Evolutionary conservation across 2,797 vertebrate species (phyloP), one percentile per base, ranked within the genome.

Genomic region (Discoglossus pictus): DNA sequence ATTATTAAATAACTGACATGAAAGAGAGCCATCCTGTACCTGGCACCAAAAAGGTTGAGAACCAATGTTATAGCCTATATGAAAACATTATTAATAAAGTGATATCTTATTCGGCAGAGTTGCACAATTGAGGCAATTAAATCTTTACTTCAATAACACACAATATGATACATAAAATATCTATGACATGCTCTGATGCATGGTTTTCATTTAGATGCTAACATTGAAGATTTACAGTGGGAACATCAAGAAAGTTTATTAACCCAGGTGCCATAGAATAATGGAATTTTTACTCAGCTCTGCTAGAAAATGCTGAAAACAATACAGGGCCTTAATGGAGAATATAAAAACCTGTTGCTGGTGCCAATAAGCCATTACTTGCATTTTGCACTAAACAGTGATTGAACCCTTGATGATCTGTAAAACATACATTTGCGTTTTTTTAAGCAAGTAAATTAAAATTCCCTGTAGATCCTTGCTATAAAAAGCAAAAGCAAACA

Each of bases 361-460:
- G 10, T 61, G 67, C 60, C 43, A 70, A n/a, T 48, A 62, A 38
- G 51, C 46, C 59, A 55, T 63, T 47, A 62, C 51, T 55, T 53
- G 15, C 11, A 61, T 40, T 63, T 38, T 63, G 35, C 8, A 16
- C n/a, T 51, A 42, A 25, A 16, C 38, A 15, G 12, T 34, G 40
- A 39, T 18, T 24, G 42, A 48, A 52, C 54, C 35, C 35, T 34
- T 35, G 55, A 52, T 68, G 27, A 55, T 61, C 20, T 54, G 39
- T 61, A 68, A 68, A 68, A 66, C 64, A 66, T 66, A 58, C 48
- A 54, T 46, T 67, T 59, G 50, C 43, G 44, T 36, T 66, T 31
- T 62, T 67, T 50, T 66, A 68, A 42, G 25, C 20, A 61, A 44
- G 47, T 53, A 53, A 61, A 68, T 68, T 54, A 61, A 47, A 39